phyloP scores from a whole-genome alignment of 1,140 invertebrate genomes.

The Trachymyrmex septentrionalis region DNA sequence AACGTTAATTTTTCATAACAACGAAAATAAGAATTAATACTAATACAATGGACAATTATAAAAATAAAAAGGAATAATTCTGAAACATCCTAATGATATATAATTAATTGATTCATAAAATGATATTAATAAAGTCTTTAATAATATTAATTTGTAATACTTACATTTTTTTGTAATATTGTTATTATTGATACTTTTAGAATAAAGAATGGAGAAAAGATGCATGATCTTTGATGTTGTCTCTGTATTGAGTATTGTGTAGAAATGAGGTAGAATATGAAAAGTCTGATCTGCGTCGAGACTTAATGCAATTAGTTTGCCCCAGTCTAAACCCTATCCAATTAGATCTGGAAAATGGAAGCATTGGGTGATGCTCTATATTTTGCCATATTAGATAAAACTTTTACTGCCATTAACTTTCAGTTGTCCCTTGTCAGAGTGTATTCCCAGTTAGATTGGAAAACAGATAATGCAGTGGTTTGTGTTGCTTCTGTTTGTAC shows the following conservation, averaged over 20 bases:
- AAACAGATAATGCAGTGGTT: constrained; percentile 81
- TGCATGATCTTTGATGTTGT: background rate
- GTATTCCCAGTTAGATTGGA: constrained; percentile 45
- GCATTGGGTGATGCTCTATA: constrained; percentile 80
- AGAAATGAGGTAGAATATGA: constrained; percentile 39
- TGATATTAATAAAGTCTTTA: background rate
- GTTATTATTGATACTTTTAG: constrained; percentile 20
- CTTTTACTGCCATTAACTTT: constrained; percentile 84
- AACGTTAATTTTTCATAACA: background rate
- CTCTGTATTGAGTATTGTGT: background rate
- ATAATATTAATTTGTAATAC: constrained; percentile 2
- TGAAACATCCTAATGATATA: too few species aligned
- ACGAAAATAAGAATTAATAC: constrained; percentile 9
- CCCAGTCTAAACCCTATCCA: constrained; percentile 81
- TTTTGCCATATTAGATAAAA: constrained; percentile 77
- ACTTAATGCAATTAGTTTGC: constrained; percentile 85
- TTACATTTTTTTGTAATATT: constrained; percentile 19
- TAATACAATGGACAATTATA: background rate
- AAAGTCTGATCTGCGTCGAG: constrained; percentile 50
- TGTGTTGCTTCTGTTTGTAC: constrained; percentile 80
- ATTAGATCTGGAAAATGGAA: constrained; percentile 84
- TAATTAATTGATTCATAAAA: background rate
- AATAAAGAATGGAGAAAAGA: background rate
- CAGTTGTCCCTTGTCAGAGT: constrained; percentile 60
- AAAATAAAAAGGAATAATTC: background rate